Conservation (phyloP, 1,140 invertebrate genomes). For the Drosophila ohnishii region DNA sequence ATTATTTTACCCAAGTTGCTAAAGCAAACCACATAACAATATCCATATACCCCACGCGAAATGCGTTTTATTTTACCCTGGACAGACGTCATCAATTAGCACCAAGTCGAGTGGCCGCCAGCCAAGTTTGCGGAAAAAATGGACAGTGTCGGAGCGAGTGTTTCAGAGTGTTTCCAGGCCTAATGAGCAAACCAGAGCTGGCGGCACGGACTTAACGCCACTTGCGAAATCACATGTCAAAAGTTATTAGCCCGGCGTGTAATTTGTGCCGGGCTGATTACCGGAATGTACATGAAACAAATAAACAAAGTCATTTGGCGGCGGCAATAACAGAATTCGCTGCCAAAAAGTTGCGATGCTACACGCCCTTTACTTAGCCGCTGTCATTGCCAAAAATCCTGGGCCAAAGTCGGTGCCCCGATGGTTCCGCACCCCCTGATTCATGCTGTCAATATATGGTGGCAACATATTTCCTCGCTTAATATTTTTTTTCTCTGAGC, state of each 20-base stretch:
- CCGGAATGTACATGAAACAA: slow-evolving; percentile 66
- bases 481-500: slow-evolving; percentile 52
- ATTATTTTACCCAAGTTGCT: background rate
- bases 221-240: slow-evolving; percentile 72
- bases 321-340: slow-evolving; percentile 60
- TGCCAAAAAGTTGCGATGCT: slow-evolving; percentile 60
- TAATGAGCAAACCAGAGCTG: slow-evolving; percentile 67
- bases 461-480: slow-evolving; percentile 70
- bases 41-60: slow-evolving; percentile 4
- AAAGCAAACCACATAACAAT: background rate
- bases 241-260: slow-evolving; percentile 72
- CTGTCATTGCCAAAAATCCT: slow-evolving; percentile 75
- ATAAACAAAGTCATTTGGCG: slow-evolving; percentile 77
- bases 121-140: slow-evolving; percentile 75
- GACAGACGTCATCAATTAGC: slow-evolving; percentile 70
- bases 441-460: slow-evolving; percentile 65
- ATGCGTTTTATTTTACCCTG: slow-evolving; percentile 11
- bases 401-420: slow-evolving; percentile 31
- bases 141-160: slow-evolving; percentile 42
- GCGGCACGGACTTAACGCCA: slow-evolving; percentile 48
- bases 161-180: slow-evolving; percentile 15
- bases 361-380: slow-evolving; percentile 21
- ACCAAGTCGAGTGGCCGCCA: slow-evolving; percentile 37
- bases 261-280: slow-evolving; percentile 77
- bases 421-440: slow-evolving; percentile 4